phyloP scores from a whole-genome alignment of 2,797 vertebrate species.

The Sebastes nivosus region DNA sequence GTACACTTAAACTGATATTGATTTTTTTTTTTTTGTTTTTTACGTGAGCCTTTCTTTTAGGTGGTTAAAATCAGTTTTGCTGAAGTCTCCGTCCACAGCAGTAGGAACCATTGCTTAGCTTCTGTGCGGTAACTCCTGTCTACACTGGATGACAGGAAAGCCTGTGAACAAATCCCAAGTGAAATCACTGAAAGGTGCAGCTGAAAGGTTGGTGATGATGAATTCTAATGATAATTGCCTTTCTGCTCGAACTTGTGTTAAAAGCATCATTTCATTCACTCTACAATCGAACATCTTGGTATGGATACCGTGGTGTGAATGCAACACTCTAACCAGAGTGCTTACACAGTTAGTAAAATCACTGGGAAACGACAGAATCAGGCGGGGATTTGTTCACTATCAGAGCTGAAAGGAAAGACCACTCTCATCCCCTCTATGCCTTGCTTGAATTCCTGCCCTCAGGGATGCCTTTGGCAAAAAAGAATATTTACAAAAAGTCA shows the following conservation, averaged over 20 bases:
- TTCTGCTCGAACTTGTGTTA: background rate
- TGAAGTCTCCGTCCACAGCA: background rate
- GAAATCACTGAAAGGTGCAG: background rate
- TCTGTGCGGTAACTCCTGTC: background rate
- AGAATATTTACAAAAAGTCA: conserved; percentile 30
- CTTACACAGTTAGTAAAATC: background rate
- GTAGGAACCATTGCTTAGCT: background rate
- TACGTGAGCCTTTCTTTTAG: background rate
- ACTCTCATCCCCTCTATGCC: background rate
- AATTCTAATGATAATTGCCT: conserved; percentile 3
- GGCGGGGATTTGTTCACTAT: conserved; percentile 2
- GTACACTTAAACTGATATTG: background rate
- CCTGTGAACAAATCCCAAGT: background rate
- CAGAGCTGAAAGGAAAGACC: conserved; percentile 24
- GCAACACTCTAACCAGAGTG: background rate
- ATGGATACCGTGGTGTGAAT: background rate
- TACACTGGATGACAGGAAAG: background rate
- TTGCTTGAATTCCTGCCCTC: conserved; percentile 34
- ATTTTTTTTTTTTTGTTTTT: too few species aligned
- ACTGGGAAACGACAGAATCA: background rate
- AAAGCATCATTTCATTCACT: background rate
- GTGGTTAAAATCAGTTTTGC: background rate
- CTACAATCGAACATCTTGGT: background rate
- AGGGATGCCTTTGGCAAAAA: conserved; percentile 24
- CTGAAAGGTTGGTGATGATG: background rate